Percentiles rank a stretch among this genome's conserved stretches.
Evolutionary conservation across 2,888 invertebrate genomes (phyloP).

Genomic region (Parochlus steinenii): DNA sequence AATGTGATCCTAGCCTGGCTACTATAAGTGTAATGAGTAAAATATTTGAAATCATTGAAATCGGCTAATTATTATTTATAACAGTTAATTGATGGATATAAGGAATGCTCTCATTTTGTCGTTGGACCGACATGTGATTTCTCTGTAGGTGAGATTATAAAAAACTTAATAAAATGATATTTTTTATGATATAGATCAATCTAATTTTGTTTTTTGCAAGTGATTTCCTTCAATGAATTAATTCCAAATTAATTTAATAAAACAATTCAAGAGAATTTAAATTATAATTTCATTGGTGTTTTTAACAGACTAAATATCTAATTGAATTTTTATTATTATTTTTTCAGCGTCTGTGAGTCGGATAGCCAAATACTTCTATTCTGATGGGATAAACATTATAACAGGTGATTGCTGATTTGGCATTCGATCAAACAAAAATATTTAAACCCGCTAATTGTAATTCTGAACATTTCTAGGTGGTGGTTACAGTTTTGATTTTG

Average conservation of each 20-base stretch:
- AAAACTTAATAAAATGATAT: background rate
- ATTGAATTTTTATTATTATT: background rate
- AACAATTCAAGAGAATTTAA: background rate
- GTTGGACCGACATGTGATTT: conserved; percentile 72
- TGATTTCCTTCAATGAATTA: background rate
- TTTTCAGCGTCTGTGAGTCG: conserved; percentile 61
- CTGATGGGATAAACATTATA: conserved; percentile 54
- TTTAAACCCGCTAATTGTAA: too few relatives aligned
- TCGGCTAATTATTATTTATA: too few relatives aligned
- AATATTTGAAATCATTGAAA: too few relatives aligned
- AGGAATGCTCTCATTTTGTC: conserved; percentile 57
- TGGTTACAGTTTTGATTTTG: conserved; percentile 65
- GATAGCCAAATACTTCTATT: conserved; percentile 58
- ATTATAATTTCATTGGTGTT: background rate
- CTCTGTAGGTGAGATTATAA: conserved; percentile 49
- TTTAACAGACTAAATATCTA: background rate
- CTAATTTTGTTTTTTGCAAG: background rate
- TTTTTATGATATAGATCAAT: background rate
- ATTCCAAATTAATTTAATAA: conserved; percentile 1
- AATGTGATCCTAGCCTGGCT: conserved; percentile 55
- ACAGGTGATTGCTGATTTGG: too few relatives aligned
- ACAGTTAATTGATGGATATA: conserved; percentile 45
- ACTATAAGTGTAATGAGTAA: conserved; percentile 53
- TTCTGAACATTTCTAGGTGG: too few relatives aligned
- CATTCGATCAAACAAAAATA: too few relatives aligned